phyloP scores from a whole-genome alignment of 2,888 invertebrate genomes.

The Elysia crispata region DNA sequence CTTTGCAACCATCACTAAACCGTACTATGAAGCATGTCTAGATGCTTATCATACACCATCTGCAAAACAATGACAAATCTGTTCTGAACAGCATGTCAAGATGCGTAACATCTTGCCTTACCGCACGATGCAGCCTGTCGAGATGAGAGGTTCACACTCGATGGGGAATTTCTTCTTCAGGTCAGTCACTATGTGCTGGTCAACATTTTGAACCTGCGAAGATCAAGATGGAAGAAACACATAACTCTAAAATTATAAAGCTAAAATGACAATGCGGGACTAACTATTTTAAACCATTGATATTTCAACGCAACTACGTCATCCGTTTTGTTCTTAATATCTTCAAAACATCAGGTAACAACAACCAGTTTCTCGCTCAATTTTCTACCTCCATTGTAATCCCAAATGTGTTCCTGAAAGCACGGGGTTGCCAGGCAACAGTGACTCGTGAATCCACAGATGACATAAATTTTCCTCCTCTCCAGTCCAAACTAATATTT shows the following conservation, averaged over 20 bases:
- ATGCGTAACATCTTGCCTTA: not conserved
- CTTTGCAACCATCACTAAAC: not conserved
- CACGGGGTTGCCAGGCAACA: slow-evolving; percentile 60
- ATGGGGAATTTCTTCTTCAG: slow-evolving; percentile 57
- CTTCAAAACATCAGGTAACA: too few relatives aligned
- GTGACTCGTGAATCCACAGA: slow-evolving; percentile 67
- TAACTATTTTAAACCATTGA: too few relatives aligned
- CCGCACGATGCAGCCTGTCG: not conserved
- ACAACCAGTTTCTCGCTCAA: too few relatives aligned
- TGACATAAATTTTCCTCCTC: slow-evolving; percentile 66
- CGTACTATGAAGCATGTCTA: not conserved
- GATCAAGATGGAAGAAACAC: not conserved
- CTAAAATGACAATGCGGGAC: too few relatives aligned
- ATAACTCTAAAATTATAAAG: too few relatives aligned
- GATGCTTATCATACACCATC: too few relatives aligned
- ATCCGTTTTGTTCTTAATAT: too few relatives aligned
- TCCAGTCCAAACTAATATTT: slow-evolving; percentile 56
- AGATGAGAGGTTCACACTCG: slow-evolving; percentile 51
- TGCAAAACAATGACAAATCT: too few relatives aligned
- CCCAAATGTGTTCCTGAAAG: slow-evolving; percentile 59
- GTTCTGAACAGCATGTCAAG: not conserved
- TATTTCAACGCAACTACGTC: too few relatives aligned
- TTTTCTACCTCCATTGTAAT: slow-evolving; percentile 66
- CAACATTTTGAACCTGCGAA: slow-evolving; percentile 68
- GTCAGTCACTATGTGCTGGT: slow-evolving; percentile 63